Evolutionary conservation across 2,113 vertebrate genomes (phyloP).

Genomic region (Heptranchias perlo): DNA sequence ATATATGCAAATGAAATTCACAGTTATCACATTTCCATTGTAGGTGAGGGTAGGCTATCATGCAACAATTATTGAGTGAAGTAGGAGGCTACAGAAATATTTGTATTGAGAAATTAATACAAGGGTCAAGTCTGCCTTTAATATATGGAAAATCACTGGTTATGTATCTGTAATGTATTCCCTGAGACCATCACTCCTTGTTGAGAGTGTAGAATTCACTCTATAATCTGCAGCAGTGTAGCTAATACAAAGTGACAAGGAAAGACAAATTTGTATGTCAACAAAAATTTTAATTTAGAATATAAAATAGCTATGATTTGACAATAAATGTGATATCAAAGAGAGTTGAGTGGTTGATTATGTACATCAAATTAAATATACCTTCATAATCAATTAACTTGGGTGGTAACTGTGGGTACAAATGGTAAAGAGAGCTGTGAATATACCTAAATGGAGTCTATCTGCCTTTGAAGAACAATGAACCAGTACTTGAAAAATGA

Average conservation of each 20-base stretch:
- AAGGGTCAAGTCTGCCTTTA: background rate
- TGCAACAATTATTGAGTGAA: background rate
- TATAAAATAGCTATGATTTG: background rate
- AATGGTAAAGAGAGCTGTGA: background rate
- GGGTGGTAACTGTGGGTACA: background rate
- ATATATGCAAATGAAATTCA: background rate
- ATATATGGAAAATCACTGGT: background rate
- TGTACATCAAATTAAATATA: background rate
- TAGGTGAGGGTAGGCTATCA: background rate
- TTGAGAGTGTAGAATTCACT: background rate
- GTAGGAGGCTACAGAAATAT: background rate
- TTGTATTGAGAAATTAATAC: background rate
- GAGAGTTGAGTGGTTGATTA: background rate
- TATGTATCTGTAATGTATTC: background rate
- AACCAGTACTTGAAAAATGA: background rate
- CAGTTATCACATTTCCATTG: background rate
- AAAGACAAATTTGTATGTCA: background rate
- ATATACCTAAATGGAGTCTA: background rate
- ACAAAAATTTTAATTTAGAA: background rate
- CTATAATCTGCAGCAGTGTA: background rate
- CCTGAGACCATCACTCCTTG: background rate
- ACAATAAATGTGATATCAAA: background rate
- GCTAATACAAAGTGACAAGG: background rate
- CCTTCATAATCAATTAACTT: background rate
- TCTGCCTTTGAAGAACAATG: background rate